These are phyloP conservation scores for Tragelaphus buxtoni DNA, from an alignment of 2,113 vertebrate genomes.

Conservation along the genomic window DNA sequence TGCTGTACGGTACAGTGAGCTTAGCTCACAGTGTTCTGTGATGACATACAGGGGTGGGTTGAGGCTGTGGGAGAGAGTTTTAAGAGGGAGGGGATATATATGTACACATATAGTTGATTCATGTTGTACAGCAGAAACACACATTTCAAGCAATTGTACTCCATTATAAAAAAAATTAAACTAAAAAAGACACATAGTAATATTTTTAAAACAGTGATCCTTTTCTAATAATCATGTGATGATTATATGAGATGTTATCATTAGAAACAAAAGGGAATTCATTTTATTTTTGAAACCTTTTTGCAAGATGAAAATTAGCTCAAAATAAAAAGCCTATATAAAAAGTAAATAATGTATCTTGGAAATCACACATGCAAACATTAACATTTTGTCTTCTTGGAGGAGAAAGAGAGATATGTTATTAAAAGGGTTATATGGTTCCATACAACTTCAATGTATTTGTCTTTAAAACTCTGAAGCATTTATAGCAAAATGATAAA, in stretches of 20 bases:
- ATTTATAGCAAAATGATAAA: neutral
- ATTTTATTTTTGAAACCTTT: neutral
- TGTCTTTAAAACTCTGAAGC: neutral
- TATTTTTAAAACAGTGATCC: neutral
- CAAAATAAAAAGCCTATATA: neutral
- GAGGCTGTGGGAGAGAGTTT: neutral
- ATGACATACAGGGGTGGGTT: neutral
- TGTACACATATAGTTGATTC: neutral
- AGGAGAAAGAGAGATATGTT: neutral
- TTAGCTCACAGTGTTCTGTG: neutral
- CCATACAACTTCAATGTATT: neutral
- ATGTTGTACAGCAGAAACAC: neutral
- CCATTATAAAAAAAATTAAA: neutral
- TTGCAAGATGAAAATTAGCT: neutral
- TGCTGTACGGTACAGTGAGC: neutral
- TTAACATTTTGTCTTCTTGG: neutral
- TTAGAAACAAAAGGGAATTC: neutral
- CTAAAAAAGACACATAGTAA: neutral
- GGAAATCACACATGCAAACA: neutral
- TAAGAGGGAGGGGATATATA: neutral
- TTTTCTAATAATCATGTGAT: neutral
- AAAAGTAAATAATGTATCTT: neutral
- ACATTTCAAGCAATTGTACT: neutral
- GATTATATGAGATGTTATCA: neutral
- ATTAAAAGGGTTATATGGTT: neutral